phyloP scores from a whole-genome alignment of 2,888 invertebrate genomes.

The Protula sp. region DNA sequence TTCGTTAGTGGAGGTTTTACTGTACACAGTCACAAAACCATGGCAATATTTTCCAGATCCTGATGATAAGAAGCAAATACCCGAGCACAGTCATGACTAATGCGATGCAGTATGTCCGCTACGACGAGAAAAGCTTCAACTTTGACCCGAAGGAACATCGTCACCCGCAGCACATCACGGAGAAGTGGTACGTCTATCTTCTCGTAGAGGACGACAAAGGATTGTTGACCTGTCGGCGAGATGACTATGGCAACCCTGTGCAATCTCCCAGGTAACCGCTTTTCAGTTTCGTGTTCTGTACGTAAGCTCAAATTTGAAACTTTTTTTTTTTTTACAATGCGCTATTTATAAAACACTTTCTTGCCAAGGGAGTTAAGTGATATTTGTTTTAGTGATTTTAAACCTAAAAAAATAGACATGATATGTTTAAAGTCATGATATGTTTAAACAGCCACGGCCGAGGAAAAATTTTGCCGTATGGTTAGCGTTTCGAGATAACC shows the following conservation, averaged over 20 bases:
- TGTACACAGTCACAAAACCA: background rate
- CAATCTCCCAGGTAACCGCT: slow-evolving; percentile 37
- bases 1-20: too few relatives aligned
- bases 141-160: slow-evolving; percentile 21
- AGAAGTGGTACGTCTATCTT: slow-evolving; percentile 35
- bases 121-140: slow-evolving; percentile 31
- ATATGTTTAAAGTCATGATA: too few relatives aligned
- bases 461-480: too few relatives aligned
- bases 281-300: background rate
- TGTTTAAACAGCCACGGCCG: too few relatives aligned
- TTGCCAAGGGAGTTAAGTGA: background rate
- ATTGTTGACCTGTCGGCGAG: slow-evolving; percentile 26
- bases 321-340: background rate
- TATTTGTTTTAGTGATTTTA: too few relatives aligned
- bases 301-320: background rate
- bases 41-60: background rate
- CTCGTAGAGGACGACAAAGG: slow-evolving; percentile 29
- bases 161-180: slow-evolving; percentile 36
- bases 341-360: too few relatives aligned
- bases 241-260: slow-evolving; percentile 29
- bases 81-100: slow-evolving; percentile 24
- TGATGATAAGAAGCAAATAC: background rate
- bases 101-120: slow-evolving; percentile 35
- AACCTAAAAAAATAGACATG: too few relatives aligned
- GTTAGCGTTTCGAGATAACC: too few relatives aligned